Conservation (phyloP, 2,113 vertebrate genomes). For the Pelvicachromis taeniatus region DNA sequence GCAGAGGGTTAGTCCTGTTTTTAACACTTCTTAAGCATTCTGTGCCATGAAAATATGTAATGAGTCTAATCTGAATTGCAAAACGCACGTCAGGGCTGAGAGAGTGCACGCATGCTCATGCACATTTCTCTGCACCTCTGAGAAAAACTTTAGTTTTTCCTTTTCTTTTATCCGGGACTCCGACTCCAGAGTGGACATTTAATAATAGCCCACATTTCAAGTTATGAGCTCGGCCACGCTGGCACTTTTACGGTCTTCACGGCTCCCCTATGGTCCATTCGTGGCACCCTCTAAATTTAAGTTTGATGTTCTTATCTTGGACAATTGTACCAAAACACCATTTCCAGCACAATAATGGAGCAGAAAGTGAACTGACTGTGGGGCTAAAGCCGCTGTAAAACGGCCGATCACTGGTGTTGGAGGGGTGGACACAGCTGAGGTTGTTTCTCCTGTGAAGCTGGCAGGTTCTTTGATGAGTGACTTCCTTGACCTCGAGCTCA, state of each 20-base stretch:
- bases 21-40: conserved; percentile 33
- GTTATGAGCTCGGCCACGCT: conserved; percentile 5
- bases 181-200: conserved; percentile 18
- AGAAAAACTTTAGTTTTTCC: neutral
- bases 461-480: conserved; percentile 46
- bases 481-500: conserved; percentile 21
- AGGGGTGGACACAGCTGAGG: neutral
- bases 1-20: conserved; percentile 31
- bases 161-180: neutral
- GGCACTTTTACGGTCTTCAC: conserved; percentile 25
- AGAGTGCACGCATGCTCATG: neutral
- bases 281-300: conserved; percentile 17
- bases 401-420: neutral
- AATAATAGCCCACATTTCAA: conserved; percentile 26
- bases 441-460: conserved; percentile 13
- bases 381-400: conserved; percentile 6
- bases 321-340: conserved; percentile 35
- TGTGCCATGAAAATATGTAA: conserved; percentile 7
- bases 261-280: conserved; percentile 29
- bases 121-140: neutral
- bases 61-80: conserved; percentile 10
- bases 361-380: neutral
- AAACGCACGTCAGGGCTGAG: neutral
- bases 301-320: conserved; percentile 22
- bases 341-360: conserved; percentile 40